These are phyloP conservation scores for Dynastes maya DNA, from an alignment of 2,888 invertebrate genomes.

Conservation along the genomic window DNA sequence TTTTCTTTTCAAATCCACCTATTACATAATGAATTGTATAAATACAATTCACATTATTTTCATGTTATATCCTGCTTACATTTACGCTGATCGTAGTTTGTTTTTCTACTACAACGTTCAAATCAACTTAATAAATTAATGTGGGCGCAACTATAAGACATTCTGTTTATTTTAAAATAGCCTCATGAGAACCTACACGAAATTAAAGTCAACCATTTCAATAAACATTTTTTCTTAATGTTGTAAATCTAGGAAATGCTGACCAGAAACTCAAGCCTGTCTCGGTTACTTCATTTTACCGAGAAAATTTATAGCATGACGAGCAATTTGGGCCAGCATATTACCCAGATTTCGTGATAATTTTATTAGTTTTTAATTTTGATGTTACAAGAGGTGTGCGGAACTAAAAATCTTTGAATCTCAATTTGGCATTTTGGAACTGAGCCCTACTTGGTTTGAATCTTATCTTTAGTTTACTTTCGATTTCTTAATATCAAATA, in stretches of 20 bases:
- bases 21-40: too few relatives aligned
- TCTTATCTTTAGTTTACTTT: too few relatives aligned
- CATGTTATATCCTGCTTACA: background rate
- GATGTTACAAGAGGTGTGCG: too few relatives aligned
- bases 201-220: slow-evolving; percentile 17
- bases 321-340: background rate
- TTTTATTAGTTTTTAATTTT: background rate
- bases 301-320: background rate
- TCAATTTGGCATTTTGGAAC: too few relatives aligned
- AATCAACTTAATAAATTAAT: slow-evolving; percentile 9
- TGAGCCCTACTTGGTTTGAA: too few relatives aligned
- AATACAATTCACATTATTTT: background rate
- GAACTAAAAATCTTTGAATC: too few relatives aligned
- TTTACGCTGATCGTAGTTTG: background rate
- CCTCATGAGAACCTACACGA: slow-evolving; percentile 22
- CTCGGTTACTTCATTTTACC: background rate
- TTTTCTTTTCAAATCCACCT: too few relatives aligned
- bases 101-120: background rate
- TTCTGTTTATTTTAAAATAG: slow-evolving; percentile 25
- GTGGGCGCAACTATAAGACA: background rate
- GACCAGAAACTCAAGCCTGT: background rate
- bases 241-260: slow-evolving; percentile 8
- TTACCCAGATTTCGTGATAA: background rate
- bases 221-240: slow-evolving; percentile 21
- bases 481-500: too few relatives aligned